Evolutionary conservation across 2,797 vertebrate species (phyloP), one percentile per base, ranked within the genome.

Genomic region (Falco naumanni): DNA sequence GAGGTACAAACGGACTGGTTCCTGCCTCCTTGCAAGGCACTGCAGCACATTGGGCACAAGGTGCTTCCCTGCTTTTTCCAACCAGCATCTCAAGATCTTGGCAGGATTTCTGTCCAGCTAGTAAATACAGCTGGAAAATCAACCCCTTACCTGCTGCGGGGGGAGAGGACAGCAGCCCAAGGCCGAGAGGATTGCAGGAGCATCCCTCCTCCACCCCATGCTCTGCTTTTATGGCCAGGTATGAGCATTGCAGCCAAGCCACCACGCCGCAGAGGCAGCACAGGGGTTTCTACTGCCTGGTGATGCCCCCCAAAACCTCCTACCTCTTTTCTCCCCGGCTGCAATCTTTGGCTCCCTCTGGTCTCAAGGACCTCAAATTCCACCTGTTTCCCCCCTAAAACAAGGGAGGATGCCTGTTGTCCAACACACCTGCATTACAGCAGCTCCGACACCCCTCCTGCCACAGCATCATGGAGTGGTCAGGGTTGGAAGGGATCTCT

Each of bases 151-250:
- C 71, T 80, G 84, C 48, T 43, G 65, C 9, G 39, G 19, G 66
- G 28, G 48, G n/a, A 72, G 11, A 57, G 24, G 48, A 34, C 72
- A 68, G 3, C 39, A 63, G 6, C 3, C 26, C 5, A 64, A 76
- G 34, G 22, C 39, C 4, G 2, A 59, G 15, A 21, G 33, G 48
- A 22, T 15, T 0, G 0, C 4, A 0, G 21, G 48, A 92, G 31
- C 11, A 7, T 21, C 74, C 69, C 51, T 72, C 25, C 45, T 69
- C 22, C 68, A 37, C 34, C 21, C 66, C 66, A 2, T 1, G 6
- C 29, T 5, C 37, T 43, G 43, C 34, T 41, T 18, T 31, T 3
- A 4, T 8, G 39, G 21, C n/a, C 37, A 53, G 33, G n/a, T 53
- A 69, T 1, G 5, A 5, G 39, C 39, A 72, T 37, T 16, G 1